Evolutionary conservation across 2,113 vertebrate species (phyloP).

Genomic region (Ochotona princeps): DNA sequence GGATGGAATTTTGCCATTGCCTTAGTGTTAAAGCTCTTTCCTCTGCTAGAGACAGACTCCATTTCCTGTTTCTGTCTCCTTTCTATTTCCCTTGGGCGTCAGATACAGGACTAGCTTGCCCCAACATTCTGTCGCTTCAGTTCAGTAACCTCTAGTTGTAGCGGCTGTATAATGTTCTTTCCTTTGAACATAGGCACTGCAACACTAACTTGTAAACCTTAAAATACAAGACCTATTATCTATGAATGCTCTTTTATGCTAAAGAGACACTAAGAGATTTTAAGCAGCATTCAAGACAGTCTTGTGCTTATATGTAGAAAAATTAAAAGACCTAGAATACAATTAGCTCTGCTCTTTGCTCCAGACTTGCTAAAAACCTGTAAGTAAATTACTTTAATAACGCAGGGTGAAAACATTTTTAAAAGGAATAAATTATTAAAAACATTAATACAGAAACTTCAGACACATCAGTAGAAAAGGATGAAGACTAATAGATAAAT

Average conservation of each 20-base stretch:
- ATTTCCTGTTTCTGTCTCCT: not conserved
- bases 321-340: not conserved
- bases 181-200: constrained; percentile 19
- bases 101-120: not conserved
- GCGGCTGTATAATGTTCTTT: not conserved
- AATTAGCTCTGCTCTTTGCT: constrained; percentile 41
- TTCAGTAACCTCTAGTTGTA: not conserved
- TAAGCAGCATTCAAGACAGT: constrained; percentile 28
- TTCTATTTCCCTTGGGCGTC: not conserved
- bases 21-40: not conserved
- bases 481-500: constrained; percentile 8
- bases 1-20: constrained; percentile 12
- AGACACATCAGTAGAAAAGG: constrained; percentile 30
- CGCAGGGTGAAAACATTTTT: not conserved
- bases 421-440: constrained; percentile 45
- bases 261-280: constrained; percentile 44
- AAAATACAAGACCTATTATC: constrained; percentile 17
- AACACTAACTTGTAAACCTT: constrained; percentile 43
- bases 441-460: constrained; percentile 7
- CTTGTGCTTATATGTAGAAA: constrained; percentile 34
- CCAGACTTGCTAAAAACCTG: not conserved
- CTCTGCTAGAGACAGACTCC: not conserved
- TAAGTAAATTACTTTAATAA: constrained; percentile 32
- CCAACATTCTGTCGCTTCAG: not conserved
- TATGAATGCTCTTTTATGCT: not conserved